These are phyloP conservation scores for Solen grandis DNA, from an alignment of 1,140 invertebrate genomes.

Conservation along the genomic window DNA sequence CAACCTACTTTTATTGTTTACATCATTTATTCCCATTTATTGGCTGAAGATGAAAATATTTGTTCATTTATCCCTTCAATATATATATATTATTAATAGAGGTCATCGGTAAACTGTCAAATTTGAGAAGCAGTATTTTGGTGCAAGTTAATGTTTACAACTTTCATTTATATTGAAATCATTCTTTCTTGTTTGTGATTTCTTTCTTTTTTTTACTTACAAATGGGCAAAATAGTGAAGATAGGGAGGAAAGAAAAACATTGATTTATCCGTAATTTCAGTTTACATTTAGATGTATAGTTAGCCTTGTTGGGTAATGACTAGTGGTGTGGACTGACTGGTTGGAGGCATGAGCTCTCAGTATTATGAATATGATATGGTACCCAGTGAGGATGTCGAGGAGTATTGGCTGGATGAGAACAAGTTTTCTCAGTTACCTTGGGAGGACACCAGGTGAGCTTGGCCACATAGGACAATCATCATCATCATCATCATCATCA, in stretches of 20 bases:
- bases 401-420: constrained; percentile 67
- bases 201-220: too few species aligned
- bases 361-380: constrained; percentile 62
- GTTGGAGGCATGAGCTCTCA: too few species aligned
- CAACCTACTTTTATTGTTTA: too few species aligned
- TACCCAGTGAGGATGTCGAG: constrained; percentile 67
- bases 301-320: not conserved
- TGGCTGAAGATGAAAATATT: too few species aligned
- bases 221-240: not conserved
- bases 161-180: too few species aligned
- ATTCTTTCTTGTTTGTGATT: too few species aligned
- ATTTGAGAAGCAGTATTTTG: too few species aligned
- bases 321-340: constrained; percentile 21
- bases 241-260: not conserved
- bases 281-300: not conserved
- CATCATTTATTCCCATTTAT: too few species aligned
- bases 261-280: not conserved
- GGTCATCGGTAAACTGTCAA: too few species aligned
- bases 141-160: too few species aligned
- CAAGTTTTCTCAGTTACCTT: constrained; percentile 66
- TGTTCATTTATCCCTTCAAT: too few species aligned
- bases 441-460: constrained; percentile 69
- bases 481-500: not conserved
- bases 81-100: too few species aligned
- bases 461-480: not conserved